phyloP scores from a whole-genome alignment of 23 tunicate genomes.

The Diplosoma virens region DNA sequence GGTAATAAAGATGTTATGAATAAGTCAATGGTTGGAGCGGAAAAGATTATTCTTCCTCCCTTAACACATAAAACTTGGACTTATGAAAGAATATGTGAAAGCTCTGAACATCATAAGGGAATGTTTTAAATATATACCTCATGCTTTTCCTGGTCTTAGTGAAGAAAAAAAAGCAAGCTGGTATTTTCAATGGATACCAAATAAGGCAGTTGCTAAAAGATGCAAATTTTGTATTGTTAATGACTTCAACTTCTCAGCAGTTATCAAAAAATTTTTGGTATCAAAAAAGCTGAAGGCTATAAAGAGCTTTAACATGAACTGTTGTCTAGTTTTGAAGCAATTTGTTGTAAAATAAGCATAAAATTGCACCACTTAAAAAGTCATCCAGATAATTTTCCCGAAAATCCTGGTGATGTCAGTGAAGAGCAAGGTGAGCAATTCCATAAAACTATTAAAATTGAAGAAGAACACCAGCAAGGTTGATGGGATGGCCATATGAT shows the following conservation, averaged over 20 bases:
- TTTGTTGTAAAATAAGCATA: constrained; percentile 3
- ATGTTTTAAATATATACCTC: background rate
- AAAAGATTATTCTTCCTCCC: constrained; percentile 21
- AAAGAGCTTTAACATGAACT: background rate
- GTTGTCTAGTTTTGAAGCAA: constrained; percentile 17
- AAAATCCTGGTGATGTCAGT: constrained; percentile 18
- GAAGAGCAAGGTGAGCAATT: background rate
- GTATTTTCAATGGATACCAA: constrained; percentile 1
- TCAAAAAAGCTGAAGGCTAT: constrained; percentile 8
- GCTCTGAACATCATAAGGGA: background rate
- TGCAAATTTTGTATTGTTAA: constrained; percentile 1
- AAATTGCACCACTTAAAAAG: constrained; percentile 8
- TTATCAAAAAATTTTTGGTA: constrained; percentile 3
- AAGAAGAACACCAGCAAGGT: constrained; percentile 1
- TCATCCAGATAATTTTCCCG: constrained; percentile 5
- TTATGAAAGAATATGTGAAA: background rate
- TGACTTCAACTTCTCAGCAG: constrained; percentile 17
- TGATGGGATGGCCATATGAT: background rate
- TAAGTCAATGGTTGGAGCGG: constrained; percentile 3
- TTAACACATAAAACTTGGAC: constrained; percentile 23
- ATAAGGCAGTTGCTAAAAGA: constrained; percentile 13
- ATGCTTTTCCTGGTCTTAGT: constrained; percentile 13
- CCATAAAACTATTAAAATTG: constrained; percentile 10
- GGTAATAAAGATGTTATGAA: constrained; percentile 8
- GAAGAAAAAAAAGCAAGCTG: constrained; percentile 8